These are phyloP conservation scores for Julus scanicus DNA, from an alignment of 2,888 invertebrate genomes.

Conservation along the genomic window DNA sequence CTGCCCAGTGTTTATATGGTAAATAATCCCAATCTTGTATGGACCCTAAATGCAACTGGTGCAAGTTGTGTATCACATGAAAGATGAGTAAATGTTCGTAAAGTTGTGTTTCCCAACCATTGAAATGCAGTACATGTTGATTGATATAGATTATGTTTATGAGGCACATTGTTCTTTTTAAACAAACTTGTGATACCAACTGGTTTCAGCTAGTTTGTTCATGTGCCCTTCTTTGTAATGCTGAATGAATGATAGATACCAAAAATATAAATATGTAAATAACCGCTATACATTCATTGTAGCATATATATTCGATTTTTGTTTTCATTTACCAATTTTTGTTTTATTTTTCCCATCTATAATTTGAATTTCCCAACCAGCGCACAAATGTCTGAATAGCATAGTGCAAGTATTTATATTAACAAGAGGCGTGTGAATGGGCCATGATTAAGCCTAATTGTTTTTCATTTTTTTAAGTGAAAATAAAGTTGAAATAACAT, in stretches of 20 bases:
- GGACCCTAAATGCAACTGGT: neutral
- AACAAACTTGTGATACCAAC: neutral
- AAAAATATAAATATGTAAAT: neutral
- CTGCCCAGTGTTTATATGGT: neutral
- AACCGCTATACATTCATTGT: neutral
- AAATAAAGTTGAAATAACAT: slow-evolving; percentile 21
- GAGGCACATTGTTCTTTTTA: no score
- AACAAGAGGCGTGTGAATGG: neutral
- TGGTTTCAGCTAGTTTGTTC: neutral
- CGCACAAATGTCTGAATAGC: neutral
- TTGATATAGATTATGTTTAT: no score
- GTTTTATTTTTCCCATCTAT: neutral
- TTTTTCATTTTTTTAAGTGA: slow-evolving; percentile 8
- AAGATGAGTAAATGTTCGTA: neutral
- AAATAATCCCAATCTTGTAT: neutral
- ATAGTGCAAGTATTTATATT: neutral
- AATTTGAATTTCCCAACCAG: neutral
- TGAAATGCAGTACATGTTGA: no score
- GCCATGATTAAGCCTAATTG: neutral
- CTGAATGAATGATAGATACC: neutral
- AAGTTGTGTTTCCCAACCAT: neutral
- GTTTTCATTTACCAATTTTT: neutral
- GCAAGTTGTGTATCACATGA: neutral
- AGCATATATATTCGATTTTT: neutral
- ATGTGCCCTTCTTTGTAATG: neutral